Evolutionary conservation across 2,888 invertebrate genomes (phyloP).

Genomic region (Ectobius pallidus): DNA sequence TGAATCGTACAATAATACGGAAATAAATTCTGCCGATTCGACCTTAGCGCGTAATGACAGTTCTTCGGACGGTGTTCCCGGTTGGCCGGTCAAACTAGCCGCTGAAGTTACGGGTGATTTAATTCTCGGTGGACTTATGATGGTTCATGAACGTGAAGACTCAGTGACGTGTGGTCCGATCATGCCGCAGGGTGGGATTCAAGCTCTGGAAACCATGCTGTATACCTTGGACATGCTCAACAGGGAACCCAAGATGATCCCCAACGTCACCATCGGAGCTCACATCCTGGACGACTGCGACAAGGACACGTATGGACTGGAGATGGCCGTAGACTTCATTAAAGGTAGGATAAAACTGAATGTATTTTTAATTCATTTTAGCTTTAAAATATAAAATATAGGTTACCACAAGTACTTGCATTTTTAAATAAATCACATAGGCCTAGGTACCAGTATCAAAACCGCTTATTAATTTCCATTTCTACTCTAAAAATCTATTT

Average conservation of each 20-base stretch:
- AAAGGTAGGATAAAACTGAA: no score
- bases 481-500: no score
- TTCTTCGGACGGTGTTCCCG: slow-evolving; percentile 8
- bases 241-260: slow-evolving; percentile 65
- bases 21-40: background rate
- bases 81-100: slow-evolving; percentile 85
- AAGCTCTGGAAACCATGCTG: slow-evolving; percentile 90
- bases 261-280: slow-evolving; percentile 82
- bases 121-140: slow-evolving; percentile 90
- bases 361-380: no score
- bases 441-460: no score
- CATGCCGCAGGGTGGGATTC: no score
- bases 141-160: slow-evolving; percentile 92
- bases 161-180: slow-evolving; percentile 88
- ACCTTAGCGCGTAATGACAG: background rate
- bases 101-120: slow-evolving; percentile 88
- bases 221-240: slow-evolving; percentile 86
- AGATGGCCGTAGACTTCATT: slow-evolving; percentile 95
- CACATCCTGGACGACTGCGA: slow-evolving; percentile 94
- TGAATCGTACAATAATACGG: background rate
- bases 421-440: no score
- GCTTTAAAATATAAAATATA: no score
- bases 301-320: slow-evolving; percentile 93
- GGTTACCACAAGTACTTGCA: no score
- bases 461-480: no score